Conservation (phyloP, 2,797 vertebrate species). For the Oreochromis grahami region DNA sequence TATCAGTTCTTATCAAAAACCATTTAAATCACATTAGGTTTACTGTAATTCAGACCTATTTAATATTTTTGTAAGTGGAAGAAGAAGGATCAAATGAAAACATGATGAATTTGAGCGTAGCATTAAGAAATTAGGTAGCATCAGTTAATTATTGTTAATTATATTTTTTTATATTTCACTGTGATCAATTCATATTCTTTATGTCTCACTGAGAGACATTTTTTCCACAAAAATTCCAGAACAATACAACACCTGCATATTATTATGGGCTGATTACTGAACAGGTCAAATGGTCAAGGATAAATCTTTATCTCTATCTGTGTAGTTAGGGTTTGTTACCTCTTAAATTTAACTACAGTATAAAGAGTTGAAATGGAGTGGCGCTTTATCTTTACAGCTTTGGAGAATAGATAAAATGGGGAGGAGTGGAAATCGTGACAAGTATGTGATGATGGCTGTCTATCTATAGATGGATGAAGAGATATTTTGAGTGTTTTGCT, state of each 20-base stretch:
- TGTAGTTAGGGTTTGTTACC: not conserved
- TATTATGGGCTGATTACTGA: not conserved
- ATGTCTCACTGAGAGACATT: not conserved
- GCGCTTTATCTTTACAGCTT: conserved; percentile 8
- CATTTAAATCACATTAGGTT: not conserved
- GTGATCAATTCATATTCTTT: not conserved
- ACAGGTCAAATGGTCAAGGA: conserved; percentile 14
- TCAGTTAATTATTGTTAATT: too few species aligned
- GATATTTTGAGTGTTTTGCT: not conserved
- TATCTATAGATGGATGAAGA: not conserved
- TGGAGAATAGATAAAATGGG: conserved; percentile 2
- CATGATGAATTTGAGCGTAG: not conserved
- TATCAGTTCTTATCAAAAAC: not conserved
- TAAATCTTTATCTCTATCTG: not conserved
- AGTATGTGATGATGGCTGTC: not conserved
- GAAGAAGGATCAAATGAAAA: not conserved
- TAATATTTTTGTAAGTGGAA: not conserved
- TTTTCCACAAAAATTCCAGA: not conserved
- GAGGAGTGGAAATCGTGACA: not conserved
- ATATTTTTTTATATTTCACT: not conserved
- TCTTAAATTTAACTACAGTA: not conserved
- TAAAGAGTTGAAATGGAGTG: conserved; percentile 45
- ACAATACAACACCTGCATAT: not conserved
- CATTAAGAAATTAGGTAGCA: not conserved
- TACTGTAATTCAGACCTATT: not conserved